Conservation (phyloP, 2,797 vertebrate genomes). For the Gobionotothen gibberifrons region DNA sequence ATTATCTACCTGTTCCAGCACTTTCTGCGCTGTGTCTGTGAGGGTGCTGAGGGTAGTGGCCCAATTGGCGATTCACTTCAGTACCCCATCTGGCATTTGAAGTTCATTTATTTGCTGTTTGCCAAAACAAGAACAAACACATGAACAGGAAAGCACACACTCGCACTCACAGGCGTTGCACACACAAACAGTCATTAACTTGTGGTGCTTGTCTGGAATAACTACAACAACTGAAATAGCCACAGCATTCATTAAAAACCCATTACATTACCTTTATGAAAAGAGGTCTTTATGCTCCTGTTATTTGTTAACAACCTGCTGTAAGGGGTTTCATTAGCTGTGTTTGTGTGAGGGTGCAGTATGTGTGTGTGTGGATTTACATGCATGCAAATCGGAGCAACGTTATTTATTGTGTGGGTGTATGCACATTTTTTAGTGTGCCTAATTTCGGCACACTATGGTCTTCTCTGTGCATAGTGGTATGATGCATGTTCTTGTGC, state of each 20-base stretch:
- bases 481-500: not conserved
- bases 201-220: slow-evolving; percentile 60
- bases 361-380: slow-evolving; percentile 26
- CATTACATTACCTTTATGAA: slow-evolving; percentile 69
- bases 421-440: slow-evolving; percentile 2
- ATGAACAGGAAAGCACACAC: slow-evolving; percentile 32
- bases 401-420: slow-evolving; percentile 10
- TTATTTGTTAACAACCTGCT: slow-evolving; percentile 70
- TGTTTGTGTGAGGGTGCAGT: slow-evolving; percentile 9
- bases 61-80: slow-evolving; percentile 79
- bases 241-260: slow-evolving; percentile 73
- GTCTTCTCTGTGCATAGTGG: slow-evolving; percentile 30
- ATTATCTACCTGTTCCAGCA: slow-evolving; percentile 68
- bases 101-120: slow-evolving; percentile 72
- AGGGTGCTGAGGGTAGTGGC: slow-evolving; percentile 56
- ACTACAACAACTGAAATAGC: slow-evolving; percentile 72
- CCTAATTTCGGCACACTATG: slow-evolving; percentile 3
- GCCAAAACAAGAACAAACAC: slow-evolving; percentile 72
- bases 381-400: slow-evolving; percentile 10
- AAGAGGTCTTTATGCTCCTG: slow-evolving; percentile 59
- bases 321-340: slow-evolving; percentile 56
- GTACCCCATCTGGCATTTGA: slow-evolving; percentile 80
- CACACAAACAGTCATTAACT: slow-evolving; percentile 51
- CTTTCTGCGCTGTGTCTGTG: slow-evolving; percentile 59
- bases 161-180: slow-evolving; percentile 28